Evolutionary conservation across 2,888 invertebrate genomes (phyloP).

Genomic region (Aleiodes leptofemur): DNA sequence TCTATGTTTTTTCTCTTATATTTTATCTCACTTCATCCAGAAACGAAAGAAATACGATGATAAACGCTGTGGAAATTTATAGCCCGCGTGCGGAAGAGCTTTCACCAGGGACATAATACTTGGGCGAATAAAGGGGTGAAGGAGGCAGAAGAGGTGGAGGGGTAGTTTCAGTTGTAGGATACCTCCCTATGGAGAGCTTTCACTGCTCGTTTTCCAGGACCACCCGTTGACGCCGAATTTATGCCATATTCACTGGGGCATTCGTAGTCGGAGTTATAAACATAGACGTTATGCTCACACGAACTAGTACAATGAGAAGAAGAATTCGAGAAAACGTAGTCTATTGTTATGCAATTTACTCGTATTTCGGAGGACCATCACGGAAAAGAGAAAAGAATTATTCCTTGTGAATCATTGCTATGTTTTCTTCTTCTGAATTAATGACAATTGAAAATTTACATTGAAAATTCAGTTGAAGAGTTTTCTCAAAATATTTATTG

Average conservation of each 20-base stretch:
- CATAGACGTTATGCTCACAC: neutral
- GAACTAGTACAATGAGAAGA: neutral
- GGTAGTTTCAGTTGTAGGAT: neutral
- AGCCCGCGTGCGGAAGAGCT: constrained; percentile 48
- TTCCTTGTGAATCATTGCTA: neutral
- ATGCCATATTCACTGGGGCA: neutral
- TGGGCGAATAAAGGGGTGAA: neutral
- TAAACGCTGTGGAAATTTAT: constrained; percentile 59
- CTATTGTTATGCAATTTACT: neutral
- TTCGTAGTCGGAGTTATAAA: neutral
- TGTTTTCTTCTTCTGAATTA: neutral
- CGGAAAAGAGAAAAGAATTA: too few species aligned
- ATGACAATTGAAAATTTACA: too few species aligned
- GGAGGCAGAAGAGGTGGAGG: constrained; percentile 9
- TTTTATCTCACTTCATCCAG: constrained; percentile 50
- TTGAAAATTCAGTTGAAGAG: too few species aligned
- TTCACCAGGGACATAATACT: constrained; percentile 45
- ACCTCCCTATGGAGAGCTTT: constrained; percentile 18
- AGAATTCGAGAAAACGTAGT: neutral
- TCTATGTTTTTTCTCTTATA: constrained; percentile 28
- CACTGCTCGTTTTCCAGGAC: constrained; percentile 33
- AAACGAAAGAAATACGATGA: constrained; percentile 52
- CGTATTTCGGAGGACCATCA: too few species aligned
- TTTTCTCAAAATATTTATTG: neutral
- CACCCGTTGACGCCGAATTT: neutral